These are phyloP conservation scores for Oriolus oriolus DNA, from an alignment of 2,113 vertebrate genomes.

Conservation along the genomic window DNA sequence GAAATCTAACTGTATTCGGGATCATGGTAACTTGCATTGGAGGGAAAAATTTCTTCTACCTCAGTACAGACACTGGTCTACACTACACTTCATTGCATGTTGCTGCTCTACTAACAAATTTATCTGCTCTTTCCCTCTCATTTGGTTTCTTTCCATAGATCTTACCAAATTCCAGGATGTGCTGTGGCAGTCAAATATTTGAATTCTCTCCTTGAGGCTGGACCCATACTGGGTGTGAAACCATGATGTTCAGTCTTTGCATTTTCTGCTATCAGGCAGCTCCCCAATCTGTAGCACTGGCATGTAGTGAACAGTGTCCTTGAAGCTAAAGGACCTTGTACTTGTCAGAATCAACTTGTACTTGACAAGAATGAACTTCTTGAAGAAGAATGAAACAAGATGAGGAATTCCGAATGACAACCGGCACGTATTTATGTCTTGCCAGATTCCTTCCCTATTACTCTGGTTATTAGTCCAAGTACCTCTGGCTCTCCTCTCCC, in stretches of 20 bases:
- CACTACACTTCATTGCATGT: background rate
- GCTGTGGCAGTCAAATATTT: background rate
- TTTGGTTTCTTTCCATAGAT: background rate
- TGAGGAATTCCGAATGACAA: background rate
- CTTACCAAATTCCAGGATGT: background rate
- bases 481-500: background rate
- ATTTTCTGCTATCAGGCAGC: background rate
- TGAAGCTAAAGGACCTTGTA: background rate
- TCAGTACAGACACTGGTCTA: background rate
- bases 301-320: background rate
- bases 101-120: background rate
- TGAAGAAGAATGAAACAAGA: background rate
- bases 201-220: background rate
- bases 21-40: background rate
- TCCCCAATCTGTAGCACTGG: background rate
- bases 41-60: background rate
- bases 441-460: background rate
- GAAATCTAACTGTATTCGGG: background rate
- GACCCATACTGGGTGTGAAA: background rate
- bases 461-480: background rate
- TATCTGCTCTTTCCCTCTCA: background rate
- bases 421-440: background rate
- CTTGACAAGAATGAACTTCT: background rate
- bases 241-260: background rate
- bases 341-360: no score